Percentiles rank a stretch among this genome's conserved stretches.
Conservation (phyloP, 1,140 invertebrate species). For the Planococcus citri region DNA sequence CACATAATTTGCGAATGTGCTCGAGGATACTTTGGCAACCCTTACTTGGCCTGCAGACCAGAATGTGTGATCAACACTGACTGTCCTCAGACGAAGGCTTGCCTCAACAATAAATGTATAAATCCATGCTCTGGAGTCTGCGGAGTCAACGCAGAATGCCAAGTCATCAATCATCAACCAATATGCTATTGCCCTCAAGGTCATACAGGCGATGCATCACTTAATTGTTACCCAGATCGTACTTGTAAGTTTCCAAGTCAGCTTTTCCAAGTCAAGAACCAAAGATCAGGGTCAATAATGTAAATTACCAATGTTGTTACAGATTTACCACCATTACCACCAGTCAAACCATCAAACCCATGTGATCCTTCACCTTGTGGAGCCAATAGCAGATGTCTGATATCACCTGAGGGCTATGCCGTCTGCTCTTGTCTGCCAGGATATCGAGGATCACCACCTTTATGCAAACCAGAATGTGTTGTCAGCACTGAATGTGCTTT, state of each 20-base stretch:
- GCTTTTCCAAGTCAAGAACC: background rate
- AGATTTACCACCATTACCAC: conserved; percentile 24
- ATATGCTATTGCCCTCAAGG: conserved; percentile 61
- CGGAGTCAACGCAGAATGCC: conserved; percentile 58
- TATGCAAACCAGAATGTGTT: conserved; percentile 66
- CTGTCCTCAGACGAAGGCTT: conserved; percentile 51
- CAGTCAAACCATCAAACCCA: conserved; percentile 30
- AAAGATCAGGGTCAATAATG: too few relatives aligned
- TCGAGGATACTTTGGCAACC: conserved; percentile 45
- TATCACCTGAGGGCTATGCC: conserved; percentile 53
- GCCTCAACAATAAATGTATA: conserved; percentile 65
- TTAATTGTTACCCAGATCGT: conserved; percentile 48
- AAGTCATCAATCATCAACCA: conserved; percentile 61
- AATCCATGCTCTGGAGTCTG: conserved; percentile 66
- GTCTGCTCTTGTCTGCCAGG: conserved; percentile 67
- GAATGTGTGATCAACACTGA: conserved; percentile 69
- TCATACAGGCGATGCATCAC: conserved; percentile 63
- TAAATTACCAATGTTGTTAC: conserved; percentile 12
- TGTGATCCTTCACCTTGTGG: conserved; percentile 61
- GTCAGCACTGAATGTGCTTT: conserved; percentile 65
- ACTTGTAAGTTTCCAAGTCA: conserved; percentile 30
- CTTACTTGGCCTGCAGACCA: conserved; percentile 55
- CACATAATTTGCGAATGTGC: conserved; percentile 51
- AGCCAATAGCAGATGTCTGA: conserved; percentile 59
- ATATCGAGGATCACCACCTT: conserved; percentile 61